Evolutionary conservation across 2,888 invertebrate genomes (phyloP), one percentile per base, ranked within the genome.

Genomic region (Ypsolopha sequella): DNA sequence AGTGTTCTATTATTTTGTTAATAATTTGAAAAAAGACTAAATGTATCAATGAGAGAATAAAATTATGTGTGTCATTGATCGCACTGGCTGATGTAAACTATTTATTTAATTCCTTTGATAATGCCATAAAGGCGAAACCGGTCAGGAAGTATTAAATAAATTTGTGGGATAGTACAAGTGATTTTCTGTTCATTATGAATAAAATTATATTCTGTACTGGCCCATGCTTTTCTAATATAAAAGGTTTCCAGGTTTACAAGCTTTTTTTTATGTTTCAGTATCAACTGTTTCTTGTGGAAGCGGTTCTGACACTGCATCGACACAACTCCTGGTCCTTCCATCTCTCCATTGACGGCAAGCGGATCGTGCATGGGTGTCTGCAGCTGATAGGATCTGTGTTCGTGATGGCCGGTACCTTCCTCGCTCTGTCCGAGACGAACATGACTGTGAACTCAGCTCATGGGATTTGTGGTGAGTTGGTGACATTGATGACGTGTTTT

Each of bases 301-400:
- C 85, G 13, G 70, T 88, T 8, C 59, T 88, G 51, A 81, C 84
- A 1, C 67, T 88, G 4, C 80, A 87, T 57, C 67, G 73, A 34
- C 84, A 87, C 60, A 88, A 87, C 64, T 76, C 86, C 34, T 88
- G 87, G 87, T 85, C 87, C 0, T 73, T 67, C 51, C 79, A 80
- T 55, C 61, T 87, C 50, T 74, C 78, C 1, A 68, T 64, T 13
- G 80, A 85, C 47, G 76, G 73, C 13, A 81, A 80, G 56, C 71
- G 80, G 13, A 70, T 82, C 4, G 68, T 89, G 1, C 89, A 90
- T 59, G 88, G 88, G 58, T 76, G 88, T 51, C 69, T 89, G 6
- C 89, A 89, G 57, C 68, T 84, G 0, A 67, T 87, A 6, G 89
- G 89, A 0, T 68, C 87, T 0, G 43, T 82, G 13, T 82, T 88